Evolutionary conservation across 2,888 invertebrate genomes (phyloP), one percentile per base, ranked within the genome.

Genomic region (Candidula unifasciata): DNA sequence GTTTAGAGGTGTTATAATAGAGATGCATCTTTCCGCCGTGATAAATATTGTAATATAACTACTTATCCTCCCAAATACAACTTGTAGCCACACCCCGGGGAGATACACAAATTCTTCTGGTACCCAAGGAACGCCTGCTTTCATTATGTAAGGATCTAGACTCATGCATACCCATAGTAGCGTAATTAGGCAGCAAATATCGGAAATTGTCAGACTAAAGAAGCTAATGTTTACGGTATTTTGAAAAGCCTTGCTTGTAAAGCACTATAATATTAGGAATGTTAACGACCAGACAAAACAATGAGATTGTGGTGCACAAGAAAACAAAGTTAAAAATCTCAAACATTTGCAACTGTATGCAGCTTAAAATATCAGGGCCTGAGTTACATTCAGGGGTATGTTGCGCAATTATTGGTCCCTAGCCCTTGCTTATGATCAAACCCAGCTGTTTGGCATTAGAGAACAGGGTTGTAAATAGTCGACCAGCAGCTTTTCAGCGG

Each of bases 221-320:
- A 77, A 54, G 60, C 77, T 77, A 33, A 77, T 60, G 57, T 77
- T 77, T 21, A 77, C 77, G 27, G 57, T 77, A 44, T 74, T 33
- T 44, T 44, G 24, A 18, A 30, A 78, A 54, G 13, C 54, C 78
- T n/a, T 60, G 60, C n/a, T 60, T 78, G 57, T 10, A 57, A 54
- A 57, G 30, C 60, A 78, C 60, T 30, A 78, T 44, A 78, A 60
- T 57, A 30, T 78, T 78, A 30, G 57, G 18, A 27, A 78, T 44
- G 57, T 60, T 78, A 27, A 60, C 60, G n/a, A 54, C 60, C 21
- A 78, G n/a, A 18, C 37, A 30, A 13, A 66, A 21, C 8, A 80
- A 6, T 27, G 24, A 30, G 30, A 66, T 57, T 3, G 35, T 35
- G n/a, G 18, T 60, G 60, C 60, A 60, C 5, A 74, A 24, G 33